Conservation (phyloP, 2,113 vertebrate species). For the Oceanodroma tethys region DNA sequence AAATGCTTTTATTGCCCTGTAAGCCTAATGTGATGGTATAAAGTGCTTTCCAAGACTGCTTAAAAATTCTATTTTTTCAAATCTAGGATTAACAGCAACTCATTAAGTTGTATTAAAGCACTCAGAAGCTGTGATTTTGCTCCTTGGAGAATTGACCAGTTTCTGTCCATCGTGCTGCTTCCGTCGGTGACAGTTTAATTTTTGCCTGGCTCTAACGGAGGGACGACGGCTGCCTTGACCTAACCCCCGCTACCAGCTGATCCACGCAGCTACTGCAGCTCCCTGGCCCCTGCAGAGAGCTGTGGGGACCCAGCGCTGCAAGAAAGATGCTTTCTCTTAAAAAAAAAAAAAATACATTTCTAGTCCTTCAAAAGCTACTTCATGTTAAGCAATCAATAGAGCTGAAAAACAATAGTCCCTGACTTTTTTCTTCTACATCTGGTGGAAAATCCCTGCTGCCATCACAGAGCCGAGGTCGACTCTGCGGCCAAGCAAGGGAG, state of each 20-base stretch:
- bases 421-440: background rate
- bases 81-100: background rate
- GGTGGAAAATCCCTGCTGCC: background rate
- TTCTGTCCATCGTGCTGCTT: background rate
- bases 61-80: background rate
- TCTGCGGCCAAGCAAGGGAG: background rate
- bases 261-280: background rate
- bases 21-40: background rate
- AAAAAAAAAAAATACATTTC: background rate
- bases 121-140: background rate
- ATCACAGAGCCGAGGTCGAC: background rate
- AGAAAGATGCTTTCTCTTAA: background rate
- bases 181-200: background rate
- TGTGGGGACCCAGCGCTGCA: background rate
- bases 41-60: background rate
- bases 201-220: background rate
- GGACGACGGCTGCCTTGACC: background rate
- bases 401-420: background rate
- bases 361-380: background rate
- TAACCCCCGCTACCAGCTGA: background rate
- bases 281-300: background rate
- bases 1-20: background rate
- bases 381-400: background rate
- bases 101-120: background rate
- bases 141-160: background rate